Conservation (phyloP, 1,140 invertebrate species). For the Neuroterus valhalla region DNA sequence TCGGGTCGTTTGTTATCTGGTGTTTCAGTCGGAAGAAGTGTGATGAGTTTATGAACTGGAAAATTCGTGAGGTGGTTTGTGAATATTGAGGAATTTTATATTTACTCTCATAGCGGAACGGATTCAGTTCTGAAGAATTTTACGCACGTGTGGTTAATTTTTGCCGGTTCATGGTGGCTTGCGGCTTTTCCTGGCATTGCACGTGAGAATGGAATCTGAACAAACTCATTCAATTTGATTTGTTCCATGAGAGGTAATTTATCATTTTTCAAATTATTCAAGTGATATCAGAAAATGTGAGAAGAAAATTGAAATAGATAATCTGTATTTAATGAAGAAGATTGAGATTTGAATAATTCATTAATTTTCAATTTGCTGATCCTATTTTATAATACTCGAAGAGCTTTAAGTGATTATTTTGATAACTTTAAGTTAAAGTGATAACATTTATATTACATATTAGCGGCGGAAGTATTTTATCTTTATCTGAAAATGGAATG, state of each 20-base stretch:
- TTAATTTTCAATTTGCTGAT: too few relatives aligned
- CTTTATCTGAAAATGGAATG: too few relatives aligned
- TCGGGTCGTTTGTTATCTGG: too few relatives aligned
- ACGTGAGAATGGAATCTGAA: constrained; percentile 4
- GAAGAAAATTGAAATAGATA: not conserved
- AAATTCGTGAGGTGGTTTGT: constrained; percentile 1
- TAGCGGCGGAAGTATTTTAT: too few relatives aligned
- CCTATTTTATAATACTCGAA: too few relatives aligned
- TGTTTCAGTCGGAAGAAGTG: not conserved
- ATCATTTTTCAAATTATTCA: not conserved
- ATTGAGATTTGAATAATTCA: too few relatives aligned
- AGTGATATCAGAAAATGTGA: not conserved
- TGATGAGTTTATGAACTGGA: not conserved
- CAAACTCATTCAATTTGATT: not conserved
- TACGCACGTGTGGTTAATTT: constrained; percentile 15
- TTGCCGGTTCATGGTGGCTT: constrained; percentile 16
- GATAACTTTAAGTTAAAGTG: too few relatives aligned
- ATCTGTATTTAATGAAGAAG: too few relatives aligned
- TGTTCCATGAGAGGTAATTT: not conserved
- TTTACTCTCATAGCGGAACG: not conserved
- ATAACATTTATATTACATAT: too few relatives aligned
- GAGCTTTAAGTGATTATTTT: too few relatives aligned
- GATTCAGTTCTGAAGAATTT: constrained; percentile 12
- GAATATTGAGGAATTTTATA: not conserved
- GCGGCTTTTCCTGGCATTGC: not conserved